A percentile compares a stretch with the other conserved stretches of the same genome.
phyloP scores from a whole-genome alignment of 2,113 vertebrate species.

The Psittacula cyanocephala region DNA sequence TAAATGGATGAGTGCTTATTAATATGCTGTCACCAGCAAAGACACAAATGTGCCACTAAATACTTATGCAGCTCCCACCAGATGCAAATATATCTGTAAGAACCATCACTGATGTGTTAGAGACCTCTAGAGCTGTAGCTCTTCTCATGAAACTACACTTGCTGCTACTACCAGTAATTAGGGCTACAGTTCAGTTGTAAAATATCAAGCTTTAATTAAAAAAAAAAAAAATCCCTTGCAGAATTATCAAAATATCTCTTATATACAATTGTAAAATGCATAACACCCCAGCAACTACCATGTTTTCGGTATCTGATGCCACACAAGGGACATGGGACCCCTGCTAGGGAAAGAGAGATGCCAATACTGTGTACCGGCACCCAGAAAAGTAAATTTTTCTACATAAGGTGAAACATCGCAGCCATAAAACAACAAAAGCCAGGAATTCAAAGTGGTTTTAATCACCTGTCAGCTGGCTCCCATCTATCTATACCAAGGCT shows the following conservation, averaged over 20 bases:
- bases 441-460: not conserved
- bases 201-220: not conserved
- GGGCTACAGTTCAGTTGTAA: not conserved
- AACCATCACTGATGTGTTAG: constrained; percentile 34
- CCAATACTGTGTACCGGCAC: not conserved
- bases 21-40: constrained; percentile 4
- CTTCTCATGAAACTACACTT: not conserved
- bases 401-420: not conserved
- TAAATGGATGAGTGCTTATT: not conserved
- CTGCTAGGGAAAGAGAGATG: not conserved
- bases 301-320: not conserved
- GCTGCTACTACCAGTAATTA: not conserved
- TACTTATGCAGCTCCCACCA: not conserved
- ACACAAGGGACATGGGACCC: too few relatives aligned
- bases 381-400: not conserved
- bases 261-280: not conserved
- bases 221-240: not conserved
- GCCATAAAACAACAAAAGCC: not conserved
- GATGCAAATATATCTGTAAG: constrained; percentile 2
- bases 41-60: not conserved
- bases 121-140: constrained; percentile 58
- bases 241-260: not conserved
- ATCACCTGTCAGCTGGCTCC: not conserved
- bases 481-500: not conserved
- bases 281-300: not conserved